phyloP scores from a whole-genome alignment of 2,888 invertebrate genomes.

The Amiota communis region DNA sequence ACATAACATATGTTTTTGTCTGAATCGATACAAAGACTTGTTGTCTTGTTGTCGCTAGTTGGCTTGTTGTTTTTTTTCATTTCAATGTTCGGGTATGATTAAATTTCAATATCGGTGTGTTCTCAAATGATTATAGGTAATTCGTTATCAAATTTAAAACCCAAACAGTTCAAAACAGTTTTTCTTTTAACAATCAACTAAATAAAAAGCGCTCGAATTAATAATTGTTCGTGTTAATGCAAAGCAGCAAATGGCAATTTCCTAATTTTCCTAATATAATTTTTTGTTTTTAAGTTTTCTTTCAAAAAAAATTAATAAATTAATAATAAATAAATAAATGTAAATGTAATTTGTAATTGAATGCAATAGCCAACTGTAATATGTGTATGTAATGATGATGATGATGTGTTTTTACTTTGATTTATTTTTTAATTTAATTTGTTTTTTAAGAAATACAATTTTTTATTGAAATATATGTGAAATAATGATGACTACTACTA shows the following conservation, averaged over 20 bases:
- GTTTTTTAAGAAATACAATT: not conserved
- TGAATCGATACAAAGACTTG: too few relatives aligned
- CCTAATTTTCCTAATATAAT: not conserved
- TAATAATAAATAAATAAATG: too few relatives aligned
- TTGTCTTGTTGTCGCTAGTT: too few relatives aligned
- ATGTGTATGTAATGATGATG: conserved; percentile 1
- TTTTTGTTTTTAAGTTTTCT: conserved; percentile 12
- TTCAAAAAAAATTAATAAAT: not conserved
- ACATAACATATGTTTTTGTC: too few relatives aligned
- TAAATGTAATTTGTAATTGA: conserved; percentile 28
- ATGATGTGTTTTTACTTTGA: conserved; percentile 4
- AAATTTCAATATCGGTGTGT: too few relatives aligned
- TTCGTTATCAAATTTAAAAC: too few relatives aligned
- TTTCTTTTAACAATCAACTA: conserved; percentile 10
- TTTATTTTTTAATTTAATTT: not conserved
- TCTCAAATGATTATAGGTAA: too few relatives aligned
- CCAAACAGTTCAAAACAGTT: not conserved
- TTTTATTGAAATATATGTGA: too few relatives aligned
- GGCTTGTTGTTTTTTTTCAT: too few relatives aligned
- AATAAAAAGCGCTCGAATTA: conserved; percentile 19
- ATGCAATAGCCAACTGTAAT: conserved; percentile 36
- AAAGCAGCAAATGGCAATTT: conserved; percentile 11
- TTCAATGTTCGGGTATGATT: too few relatives aligned
- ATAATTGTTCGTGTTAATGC: conserved; percentile 11
- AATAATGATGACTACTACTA: too few relatives aligned